phyloP scores from a whole-genome alignment of 1,140 invertebrate species.

The Zophobas morio region DNA sequence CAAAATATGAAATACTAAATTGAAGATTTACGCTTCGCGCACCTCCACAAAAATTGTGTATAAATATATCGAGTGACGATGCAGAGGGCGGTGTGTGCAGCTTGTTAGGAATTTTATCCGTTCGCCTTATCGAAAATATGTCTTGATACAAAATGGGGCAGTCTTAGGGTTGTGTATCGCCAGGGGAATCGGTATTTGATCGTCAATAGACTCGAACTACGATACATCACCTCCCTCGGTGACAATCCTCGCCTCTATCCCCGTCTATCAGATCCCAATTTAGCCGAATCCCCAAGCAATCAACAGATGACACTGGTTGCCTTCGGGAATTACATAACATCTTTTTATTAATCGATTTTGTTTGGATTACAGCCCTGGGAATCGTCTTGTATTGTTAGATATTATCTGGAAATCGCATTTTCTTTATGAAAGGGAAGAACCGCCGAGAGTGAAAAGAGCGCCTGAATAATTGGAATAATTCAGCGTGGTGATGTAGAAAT shows the following conservation, averaged over 20 bases:
- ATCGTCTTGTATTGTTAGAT: constrained; percentile 51
- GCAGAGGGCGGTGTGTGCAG: constrained; percentile 7
- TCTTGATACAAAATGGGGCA: constrained; percentile 16
- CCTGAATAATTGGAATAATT: constrained; percentile 36
- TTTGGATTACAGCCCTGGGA: constrained; percentile 55
- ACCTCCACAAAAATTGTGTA: background rate
- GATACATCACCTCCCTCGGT: constrained; percentile 47
- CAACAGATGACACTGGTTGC: constrained; percentile 58
- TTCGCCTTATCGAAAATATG: constrained; percentile 16
- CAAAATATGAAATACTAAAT: constrained; percentile 17
- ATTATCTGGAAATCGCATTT: constrained; percentile 51
- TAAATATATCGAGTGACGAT: background rate
- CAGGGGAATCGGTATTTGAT: constrained; percentile 51
- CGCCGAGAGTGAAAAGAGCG: background rate
- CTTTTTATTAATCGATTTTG: constrained; percentile 61
- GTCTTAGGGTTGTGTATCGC: constrained; percentile 43
- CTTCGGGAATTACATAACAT: constrained; percentile 58
- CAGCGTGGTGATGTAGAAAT: constrained; percentile 37
- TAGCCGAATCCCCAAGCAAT: constrained; percentile 55
- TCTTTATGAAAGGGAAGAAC: constrained; percentile 19
- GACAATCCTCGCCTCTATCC: constrained; percentile 28
- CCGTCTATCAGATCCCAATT: constrained; percentile 55
- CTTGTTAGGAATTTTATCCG: constrained; percentile 16
- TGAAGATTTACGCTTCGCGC: constrained; percentile 14
- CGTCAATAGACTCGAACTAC: constrained; percentile 49